Percentiles rank a stretch among this genome's conserved stretches.
phyloP scores from a whole-genome alignment of 1,140 invertebrate genomes.

The Nasonia longicornis region DNA sequence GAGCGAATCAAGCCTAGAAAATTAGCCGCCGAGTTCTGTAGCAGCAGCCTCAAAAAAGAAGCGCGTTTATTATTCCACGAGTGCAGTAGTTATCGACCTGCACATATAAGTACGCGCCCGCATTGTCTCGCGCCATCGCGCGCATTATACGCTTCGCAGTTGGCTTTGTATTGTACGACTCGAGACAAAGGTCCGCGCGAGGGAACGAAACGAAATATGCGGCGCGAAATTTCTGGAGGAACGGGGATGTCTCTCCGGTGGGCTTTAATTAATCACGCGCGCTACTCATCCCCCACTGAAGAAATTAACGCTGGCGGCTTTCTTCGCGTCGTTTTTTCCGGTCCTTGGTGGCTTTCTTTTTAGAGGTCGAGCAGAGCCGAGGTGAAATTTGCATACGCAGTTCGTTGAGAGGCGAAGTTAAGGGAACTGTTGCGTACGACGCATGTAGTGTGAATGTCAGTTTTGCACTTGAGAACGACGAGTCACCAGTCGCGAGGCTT shows the following conservation, averaged over 20 bases:
- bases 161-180: background rate
- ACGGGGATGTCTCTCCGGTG: background rate
- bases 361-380: background rate
- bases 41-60: too few species aligned
- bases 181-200: background rate
- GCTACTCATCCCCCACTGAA: background rate
- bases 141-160: background rate
- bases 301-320: background rate
- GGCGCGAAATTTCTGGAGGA: background rate
- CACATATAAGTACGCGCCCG: background rate
- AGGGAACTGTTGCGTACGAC: too few species aligned
- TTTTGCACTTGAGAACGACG: background rate
- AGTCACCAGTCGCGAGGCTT: background rate
- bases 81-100: background rate
- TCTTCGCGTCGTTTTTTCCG: background rate
- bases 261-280: background rate
- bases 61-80: background rate
- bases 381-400: background rate
- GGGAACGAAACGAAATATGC: background rate
- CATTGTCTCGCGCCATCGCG: background rate
- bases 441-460: background rate
- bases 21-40: too few species aligned
- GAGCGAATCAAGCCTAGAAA: too few species aligned
- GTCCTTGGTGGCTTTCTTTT: too few species aligned
- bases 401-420: background rate